Evolutionary conservation across 1,140 invertebrate genomes (phyloP).

Genomic region (Euwallacea similis): DNA sequence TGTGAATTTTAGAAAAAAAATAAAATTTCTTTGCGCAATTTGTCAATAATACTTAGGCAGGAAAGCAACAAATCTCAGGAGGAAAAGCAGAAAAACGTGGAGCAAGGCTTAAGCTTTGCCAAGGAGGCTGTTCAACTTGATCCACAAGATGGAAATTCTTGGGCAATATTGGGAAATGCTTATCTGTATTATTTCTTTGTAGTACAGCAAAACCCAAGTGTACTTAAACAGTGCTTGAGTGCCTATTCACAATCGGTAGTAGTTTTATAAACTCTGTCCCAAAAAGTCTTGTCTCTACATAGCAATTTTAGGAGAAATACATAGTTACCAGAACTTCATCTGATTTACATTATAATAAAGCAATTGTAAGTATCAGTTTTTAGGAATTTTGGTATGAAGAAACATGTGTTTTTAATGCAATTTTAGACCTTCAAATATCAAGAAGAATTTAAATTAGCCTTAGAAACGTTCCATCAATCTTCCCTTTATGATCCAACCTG

Average conservation of each 20-base stretch:
- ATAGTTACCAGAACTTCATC: conserved; percentile 70
- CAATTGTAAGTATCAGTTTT: conserved; percentile 64
- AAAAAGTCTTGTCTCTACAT: background rate
- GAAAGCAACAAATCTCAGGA: conserved; percentile 58
- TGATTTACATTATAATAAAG: conserved; percentile 86
- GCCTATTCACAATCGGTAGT: conserved; percentile 81
- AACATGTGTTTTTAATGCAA: conserved; percentile 8
- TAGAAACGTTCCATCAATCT: conserved; percentile 70
- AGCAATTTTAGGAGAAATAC: conserved; percentile 69
- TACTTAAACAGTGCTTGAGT: conserved; percentile 73
- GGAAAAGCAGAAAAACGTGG: conserved; percentile 67
- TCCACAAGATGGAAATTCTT: conserved; percentile 80
- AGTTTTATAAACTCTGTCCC: conserved; percentile 17
- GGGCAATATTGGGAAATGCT: conserved; percentile 84
- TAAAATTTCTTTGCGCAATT: conserved; percentile 75
- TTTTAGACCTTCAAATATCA: conserved; percentile 77
- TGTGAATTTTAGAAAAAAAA: conserved; percentile 66
- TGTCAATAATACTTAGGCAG: conserved; percentile 83
- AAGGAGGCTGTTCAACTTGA: conserved; percentile 83
- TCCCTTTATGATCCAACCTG: conserved; percentile 73
- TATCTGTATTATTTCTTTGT: conserved; percentile 82
- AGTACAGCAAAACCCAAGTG: conserved; percentile 71
- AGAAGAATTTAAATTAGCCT: conserved; percentile 72
- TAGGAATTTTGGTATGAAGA: conserved; percentile 11
- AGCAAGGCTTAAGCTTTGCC: conserved; percentile 75